A percentile compares a stretch with the other conserved stretches of the same genome.
Conservation (phyloP, 2,797 vertebrate species). For the Gymnodraco acuticeps region DNA sequence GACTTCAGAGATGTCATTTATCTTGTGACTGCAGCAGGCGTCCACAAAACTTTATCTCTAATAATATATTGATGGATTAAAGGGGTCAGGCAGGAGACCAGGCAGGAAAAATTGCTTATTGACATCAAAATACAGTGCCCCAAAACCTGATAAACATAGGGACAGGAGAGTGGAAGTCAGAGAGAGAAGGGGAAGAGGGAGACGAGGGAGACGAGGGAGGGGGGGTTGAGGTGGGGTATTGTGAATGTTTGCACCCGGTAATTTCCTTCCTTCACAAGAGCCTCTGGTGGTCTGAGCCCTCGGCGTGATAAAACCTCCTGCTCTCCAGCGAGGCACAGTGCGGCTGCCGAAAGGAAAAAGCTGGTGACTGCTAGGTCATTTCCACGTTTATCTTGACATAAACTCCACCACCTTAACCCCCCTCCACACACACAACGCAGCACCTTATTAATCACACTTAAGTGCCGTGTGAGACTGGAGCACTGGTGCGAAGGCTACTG, state of each 20-base stretch:
- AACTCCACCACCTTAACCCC: conserved; percentile 65
- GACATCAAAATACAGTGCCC: conserved; percentile 99
- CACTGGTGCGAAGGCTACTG: conserved; percentile 76
- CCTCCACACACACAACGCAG: conserved; percentile 55
- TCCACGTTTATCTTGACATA: conserved; percentile 86
- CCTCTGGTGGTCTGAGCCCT: conserved; percentile 88
- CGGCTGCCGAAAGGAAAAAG: conserved; percentile 76
- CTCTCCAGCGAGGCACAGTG: conserved; percentile 79
- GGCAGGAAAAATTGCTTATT: conserved; percentile 99
- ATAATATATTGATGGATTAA: conserved; percentile 99
- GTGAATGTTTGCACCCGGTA: conserved; percentile 87
- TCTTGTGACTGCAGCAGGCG: conserved; percentile 99
- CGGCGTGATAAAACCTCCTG: conserved; percentile 84
- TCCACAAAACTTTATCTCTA: conserved; percentile 99
- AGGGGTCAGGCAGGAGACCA: conserved; percentile 99
- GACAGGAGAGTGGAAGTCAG: conserved; percentile 88
- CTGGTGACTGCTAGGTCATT: conserved; percentile 81
- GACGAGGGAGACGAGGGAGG: conserved; percentile 60
- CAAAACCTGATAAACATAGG: conserved; percentile 99
- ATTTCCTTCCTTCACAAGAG: conserved; percentile 88
- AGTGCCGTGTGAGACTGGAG: conserved; percentile 84
- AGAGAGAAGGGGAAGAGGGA: conserved; percentile 77
- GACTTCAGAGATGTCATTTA: conserved; percentile 99
- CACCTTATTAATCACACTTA: conserved; percentile 89
- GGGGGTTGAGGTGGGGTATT: conserved; percentile 81